These are phyloP conservation scores for Ashinkailepas kermadecensis DNA, from an alignment of 2,888 invertebrate species.

Conservation along the genomic window DNA sequence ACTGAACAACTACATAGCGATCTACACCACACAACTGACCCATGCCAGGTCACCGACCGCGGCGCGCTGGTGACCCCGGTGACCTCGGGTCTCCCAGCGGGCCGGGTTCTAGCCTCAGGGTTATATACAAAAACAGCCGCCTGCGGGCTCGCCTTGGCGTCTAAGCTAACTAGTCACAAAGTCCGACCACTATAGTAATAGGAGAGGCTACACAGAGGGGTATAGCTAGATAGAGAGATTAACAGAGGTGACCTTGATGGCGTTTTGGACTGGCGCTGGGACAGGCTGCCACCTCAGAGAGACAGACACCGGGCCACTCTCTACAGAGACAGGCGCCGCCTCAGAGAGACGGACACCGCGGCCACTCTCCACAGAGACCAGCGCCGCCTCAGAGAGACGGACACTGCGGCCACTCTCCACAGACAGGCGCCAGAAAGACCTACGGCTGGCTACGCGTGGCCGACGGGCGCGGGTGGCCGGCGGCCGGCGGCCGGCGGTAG, in stretches of 20 bases:
- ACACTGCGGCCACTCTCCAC: neutral
- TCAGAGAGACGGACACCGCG: too few relatives aligned
- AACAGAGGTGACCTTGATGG: neutral
- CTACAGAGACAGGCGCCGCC: neutral
- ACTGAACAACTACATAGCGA: constrained; percentile 22
- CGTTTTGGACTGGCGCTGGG: neutral
- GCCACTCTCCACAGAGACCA: too few relatives aligned
- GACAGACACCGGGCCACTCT: neutral
- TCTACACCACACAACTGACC: constrained; percentile 20
- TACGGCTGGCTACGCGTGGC: neutral
- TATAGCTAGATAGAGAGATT: neutral
- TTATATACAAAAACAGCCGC: constrained; percentile 18
- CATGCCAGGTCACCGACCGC: constrained; percentile 4
- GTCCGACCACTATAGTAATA: constrained; percentile 13
- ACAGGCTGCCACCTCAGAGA: too few relatives aligned
- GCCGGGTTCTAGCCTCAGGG: neutral
- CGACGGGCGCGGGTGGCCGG: too few relatives aligned
- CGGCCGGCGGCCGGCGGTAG: neutral
- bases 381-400: too few relatives aligned
- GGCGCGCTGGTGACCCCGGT: neutral
- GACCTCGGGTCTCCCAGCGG: neutral
- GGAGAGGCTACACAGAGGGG: constrained; percentile 19
- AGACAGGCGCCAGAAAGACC: neutral
- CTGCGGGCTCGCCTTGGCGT: neutral
- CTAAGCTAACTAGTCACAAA: constrained; percentile 19